Evolutionary conservation across 2,797 vertebrate species (phyloP), one percentile per base, ranked within the genome.

Genomic region (Geotrypetes seraphini): DNA sequence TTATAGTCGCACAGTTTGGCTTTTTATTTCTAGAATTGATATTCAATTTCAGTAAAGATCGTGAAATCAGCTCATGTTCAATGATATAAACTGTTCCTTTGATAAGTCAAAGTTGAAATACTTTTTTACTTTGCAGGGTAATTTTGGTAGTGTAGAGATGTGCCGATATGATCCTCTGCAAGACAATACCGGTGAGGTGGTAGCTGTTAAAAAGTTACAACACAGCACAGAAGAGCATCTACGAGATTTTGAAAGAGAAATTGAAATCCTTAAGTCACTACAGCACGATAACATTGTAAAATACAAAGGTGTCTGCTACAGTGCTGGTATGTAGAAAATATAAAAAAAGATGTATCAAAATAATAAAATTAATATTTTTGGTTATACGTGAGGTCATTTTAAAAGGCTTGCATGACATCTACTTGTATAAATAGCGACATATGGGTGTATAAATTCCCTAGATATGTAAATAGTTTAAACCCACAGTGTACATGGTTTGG

Each of bases 141-240:
- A 98, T 67, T 98, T 98, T 54, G 95, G 95, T 46, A 98, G 92
- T 7, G 96, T 99, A 75, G 95, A 99, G 75, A 90, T 97, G 86
- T 98, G 95, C 60, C 67, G 95, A 1, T 97, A 99, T 17, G 96
- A 99, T 65, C 93, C 93, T 0, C 76, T 96, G 21, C 91, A 96
- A 73, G 94, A 98, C 64, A 93, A 87, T 73, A 99, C 96, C 0
- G 95, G 96, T 1, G 94, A 97, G 29, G 92, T 98, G 43, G 96
- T 99, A 28, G 96, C 96, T 2, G 96, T 97, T 36, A 98, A 99
- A 53, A 99, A 99, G 33, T 84, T 99, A 5, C 96, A 97, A 53
- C 93, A 97, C 56, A 96, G 90, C 63, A 90, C 91, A 1, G 89
- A 92, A 1, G 91, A 98, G 50, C 89, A 97, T 54, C 63, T 97